These are phyloP conservation scores for Alectoris magna DNA, from an alignment of 2,797 vertebrate genomes.

Conservation along the genomic window DNA sequence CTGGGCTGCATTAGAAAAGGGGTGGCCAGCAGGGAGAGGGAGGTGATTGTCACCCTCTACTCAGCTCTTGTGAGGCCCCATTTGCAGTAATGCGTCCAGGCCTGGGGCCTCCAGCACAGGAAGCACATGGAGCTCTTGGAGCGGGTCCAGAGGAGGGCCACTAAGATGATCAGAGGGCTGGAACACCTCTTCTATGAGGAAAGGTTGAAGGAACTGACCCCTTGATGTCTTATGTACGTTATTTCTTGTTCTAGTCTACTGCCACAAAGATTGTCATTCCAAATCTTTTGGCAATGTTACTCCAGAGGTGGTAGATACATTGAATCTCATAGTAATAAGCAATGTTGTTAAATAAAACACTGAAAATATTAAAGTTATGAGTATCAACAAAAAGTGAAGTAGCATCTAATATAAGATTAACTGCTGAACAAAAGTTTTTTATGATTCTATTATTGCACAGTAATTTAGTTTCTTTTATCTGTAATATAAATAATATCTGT, in stretches of 20 bases:
- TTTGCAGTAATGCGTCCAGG: no score
- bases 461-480: slow-evolving; percentile 57
- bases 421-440: slow-evolving; percentile 47
- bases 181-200: no score
- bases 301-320: neutral
- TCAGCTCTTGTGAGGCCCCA: no score
- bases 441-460: slow-evolving; percentile 14
- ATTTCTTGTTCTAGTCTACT: neutral
- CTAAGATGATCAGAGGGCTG: no score
- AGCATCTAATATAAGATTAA: slow-evolving; percentile 51
- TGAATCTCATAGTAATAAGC: neutral
- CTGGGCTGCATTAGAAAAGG: no score
- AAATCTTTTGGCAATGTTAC: neutral
- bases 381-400: slow-evolving; percentile 34
- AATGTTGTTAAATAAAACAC: slow-evolving; percentile 31
- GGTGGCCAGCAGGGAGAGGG: no score
- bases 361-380: slow-evolving; percentile 45
- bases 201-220: neutral
- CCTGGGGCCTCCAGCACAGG: no score
- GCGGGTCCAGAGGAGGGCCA: no score
- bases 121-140: no score
- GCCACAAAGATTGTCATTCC: neutral
- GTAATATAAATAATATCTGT: slow-evolving; percentile 49
- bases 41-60: no score
- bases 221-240: neutral